Base-by-base conservation (phyloP, 2,797 vertebrate species). In the Chelidonichthys spinosus region DNA sequence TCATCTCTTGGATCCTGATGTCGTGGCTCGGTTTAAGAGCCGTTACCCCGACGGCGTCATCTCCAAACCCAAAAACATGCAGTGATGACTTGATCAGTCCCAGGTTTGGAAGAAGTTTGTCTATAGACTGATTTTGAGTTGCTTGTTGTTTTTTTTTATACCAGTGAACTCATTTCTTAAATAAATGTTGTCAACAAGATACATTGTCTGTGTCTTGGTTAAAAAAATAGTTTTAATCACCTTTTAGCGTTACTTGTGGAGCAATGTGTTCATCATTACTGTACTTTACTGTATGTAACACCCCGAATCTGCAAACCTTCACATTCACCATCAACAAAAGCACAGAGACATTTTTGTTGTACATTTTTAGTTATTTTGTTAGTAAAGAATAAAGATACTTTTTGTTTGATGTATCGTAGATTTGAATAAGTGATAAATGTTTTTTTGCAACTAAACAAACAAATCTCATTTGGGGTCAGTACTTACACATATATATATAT, bases 31-130 rank as follows among this genome's bases (percentile, higher is more conserved):
- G 33, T 98, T 98, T 83, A 98, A 97, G 92, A 95, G 96, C 78
- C 93, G 95, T 2, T 97, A 98, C 83, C 97, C 97, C 1, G 96
- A 97, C 18, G 97, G 97, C 13, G 95, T 98, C 79, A 98, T 98
- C 87, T 96, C 96, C 80, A 98, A 97, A 92, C 96, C 96, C 67
- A 96, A 96, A 91, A 96, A 92, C 87, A 90, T 95, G 90, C 94
- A 94, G 87, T 86, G 76, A 92, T 53, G 66, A 74, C 47, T 3
- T 76, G n/a, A 36, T 35, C 44, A 40, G 53, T 67, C 40, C 15
- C 17, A 9, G 8, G 7, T 69, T 53, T 75, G 68, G 55, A 68
- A 47, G 56, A 55, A 10, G 25, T 78, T 77, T 83, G 68, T 85
- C 40, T 58, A 66, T 58, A 73, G 73, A 76, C 65, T 72, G 18